Conservation (phyloP, 2,797 vertebrate genomes). For the Enteromius paludinosus region DNA sequence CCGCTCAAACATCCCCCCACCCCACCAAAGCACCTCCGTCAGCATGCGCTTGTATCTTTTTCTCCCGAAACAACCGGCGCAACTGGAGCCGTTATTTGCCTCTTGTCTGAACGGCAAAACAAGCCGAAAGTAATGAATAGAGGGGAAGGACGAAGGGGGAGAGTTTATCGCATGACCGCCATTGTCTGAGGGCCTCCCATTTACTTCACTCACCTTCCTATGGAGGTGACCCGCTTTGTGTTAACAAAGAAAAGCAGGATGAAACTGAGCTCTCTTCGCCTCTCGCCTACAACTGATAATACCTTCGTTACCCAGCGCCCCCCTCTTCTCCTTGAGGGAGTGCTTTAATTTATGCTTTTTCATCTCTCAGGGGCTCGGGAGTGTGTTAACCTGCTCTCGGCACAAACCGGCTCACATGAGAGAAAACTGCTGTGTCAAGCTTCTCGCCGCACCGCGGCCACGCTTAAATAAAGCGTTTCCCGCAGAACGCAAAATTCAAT, state of each 20-base stretch:
- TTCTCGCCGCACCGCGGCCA: conserved; percentile 52
- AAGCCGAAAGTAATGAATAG: conserved; percentile 65
- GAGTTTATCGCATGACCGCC: conserved; percentile 75
- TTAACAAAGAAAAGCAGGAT: conserved; percentile 81
- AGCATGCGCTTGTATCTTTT: conserved; percentile 61
- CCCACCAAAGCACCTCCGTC: conserved; percentile 48
- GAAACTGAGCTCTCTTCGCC: conserved; percentile 78
- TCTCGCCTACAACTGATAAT: conserved; percentile 76
- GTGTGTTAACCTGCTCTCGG: conserved; percentile 75
- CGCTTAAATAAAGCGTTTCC: conserved; percentile 56
- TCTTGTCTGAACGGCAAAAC: conserved; percentile 52
- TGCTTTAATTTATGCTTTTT: conserved; percentile 82
- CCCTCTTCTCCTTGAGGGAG: conserved; percentile 75
- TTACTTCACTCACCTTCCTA: conserved; percentile 78
- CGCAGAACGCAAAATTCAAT: conserved; percentile 61
- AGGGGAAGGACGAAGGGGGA: conserved; percentile 71
- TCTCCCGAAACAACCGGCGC: conserved; percentile 54
- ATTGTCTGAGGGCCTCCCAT: conserved; percentile 72
- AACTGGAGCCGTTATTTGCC: conserved; percentile 63
- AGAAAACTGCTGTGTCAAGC: conserved; percentile 78
- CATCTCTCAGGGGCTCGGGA: conserved; percentile 76
- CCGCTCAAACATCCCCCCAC: conserved; percentile 23
- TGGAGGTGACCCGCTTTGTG: conserved; percentile 81
- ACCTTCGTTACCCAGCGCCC: conserved; percentile 69
- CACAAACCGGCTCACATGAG: conserved; percentile 71